Conservation (phyloP, 2,113 vertebrate genomes). For the Burhinus oedicnemus region DNA sequence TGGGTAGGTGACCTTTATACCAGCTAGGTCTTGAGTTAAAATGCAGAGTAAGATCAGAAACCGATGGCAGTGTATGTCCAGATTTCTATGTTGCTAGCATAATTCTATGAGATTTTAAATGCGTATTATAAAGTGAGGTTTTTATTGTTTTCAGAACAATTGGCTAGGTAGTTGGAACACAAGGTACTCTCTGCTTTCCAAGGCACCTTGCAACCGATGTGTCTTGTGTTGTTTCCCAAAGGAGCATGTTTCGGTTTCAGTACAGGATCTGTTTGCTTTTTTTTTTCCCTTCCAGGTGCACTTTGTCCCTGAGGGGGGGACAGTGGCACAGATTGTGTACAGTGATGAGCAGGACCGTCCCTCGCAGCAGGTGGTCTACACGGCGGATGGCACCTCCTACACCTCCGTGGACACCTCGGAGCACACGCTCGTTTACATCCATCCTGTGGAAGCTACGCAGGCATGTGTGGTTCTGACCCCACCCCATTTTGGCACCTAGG, state of each 20-base stretch:
- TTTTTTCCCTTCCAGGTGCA: slow-evolving; percentile 82
- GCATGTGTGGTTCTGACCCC: slow-evolving; percentile 71
- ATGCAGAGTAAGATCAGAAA: neutral
- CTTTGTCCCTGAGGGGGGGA: slow-evolving; percentile 86
- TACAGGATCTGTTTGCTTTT: neutral
- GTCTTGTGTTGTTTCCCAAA: neutral
- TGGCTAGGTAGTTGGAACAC: neutral
- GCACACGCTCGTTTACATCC: slow-evolving; percentile 97
- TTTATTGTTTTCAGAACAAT: neutral
- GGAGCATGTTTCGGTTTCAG: neutral
- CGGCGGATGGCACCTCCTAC: slow-evolving; percentile 92
- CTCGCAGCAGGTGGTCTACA: slow-evolving; percentile 92
- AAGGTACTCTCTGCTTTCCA: neutral
- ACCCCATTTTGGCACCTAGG: neutral
- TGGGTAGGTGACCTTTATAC: neutral
- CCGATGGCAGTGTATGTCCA: neutral
- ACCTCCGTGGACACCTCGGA: slow-evolving; percentile 94
- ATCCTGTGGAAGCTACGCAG: slow-evolving; percentile 93
- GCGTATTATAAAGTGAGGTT: neutral
- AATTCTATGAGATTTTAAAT: neutral
- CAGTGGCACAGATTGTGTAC: slow-evolving; percentile 96
- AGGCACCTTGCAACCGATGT: neutral
- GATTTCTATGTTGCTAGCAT: neutral
- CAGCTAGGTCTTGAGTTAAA: neutral
- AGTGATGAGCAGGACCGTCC: slow-evolving; percentile 89